A percentile compares a stretch with the other conserved stretches of the same genome.
These are phyloP conservation scores for Rachycentron canadum DNA, from an alignment of 2,797 vertebrate species.

Conservation along the genomic window DNA sequence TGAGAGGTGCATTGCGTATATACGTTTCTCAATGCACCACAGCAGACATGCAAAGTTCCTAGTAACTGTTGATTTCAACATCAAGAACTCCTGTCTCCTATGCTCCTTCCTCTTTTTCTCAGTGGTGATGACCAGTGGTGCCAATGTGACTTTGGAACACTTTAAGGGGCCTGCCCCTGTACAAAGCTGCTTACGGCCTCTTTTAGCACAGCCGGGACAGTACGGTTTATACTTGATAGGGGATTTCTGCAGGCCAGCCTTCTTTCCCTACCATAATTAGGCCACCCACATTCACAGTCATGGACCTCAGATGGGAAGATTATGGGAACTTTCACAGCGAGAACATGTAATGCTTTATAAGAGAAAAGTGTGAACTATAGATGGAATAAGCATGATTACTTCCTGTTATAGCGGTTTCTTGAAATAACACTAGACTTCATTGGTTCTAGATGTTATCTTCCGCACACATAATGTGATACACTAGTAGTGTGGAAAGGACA, in stretches of 20 bases:
- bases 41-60: conserved; percentile 43
- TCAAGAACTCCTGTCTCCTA: conserved; percentile 28
- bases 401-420: not conserved
- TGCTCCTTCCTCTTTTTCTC: conserved; percentile 65
- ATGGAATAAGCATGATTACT: not conserved
- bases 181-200: conserved; percentile 76
- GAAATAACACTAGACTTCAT: not conserved
- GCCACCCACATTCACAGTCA: conserved; percentile 84
- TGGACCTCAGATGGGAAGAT: conserved; percentile 63
- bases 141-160: conserved; percentile 34
- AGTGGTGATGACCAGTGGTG: conserved; percentile 34
- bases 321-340: conserved; percentile 52
- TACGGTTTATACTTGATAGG: conserved; percentile 72
- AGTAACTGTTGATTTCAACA: conserved; percentile 53
- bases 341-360: conserved; percentile 49
- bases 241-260: conserved; percentile 79
- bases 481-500: not conserved
- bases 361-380: conserved; percentile 19
- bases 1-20: too few relatives aligned
- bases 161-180: conserved; percentile 51
- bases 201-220: conserved; percentile 76
- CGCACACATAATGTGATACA: not conserved
- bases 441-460: not conserved
- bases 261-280: conserved; percentile 80
- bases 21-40: conserved; percentile 20